Conservation (phyloP, 2,888 invertebrate genomes). For the Mechanitis messenoides region DNA sequence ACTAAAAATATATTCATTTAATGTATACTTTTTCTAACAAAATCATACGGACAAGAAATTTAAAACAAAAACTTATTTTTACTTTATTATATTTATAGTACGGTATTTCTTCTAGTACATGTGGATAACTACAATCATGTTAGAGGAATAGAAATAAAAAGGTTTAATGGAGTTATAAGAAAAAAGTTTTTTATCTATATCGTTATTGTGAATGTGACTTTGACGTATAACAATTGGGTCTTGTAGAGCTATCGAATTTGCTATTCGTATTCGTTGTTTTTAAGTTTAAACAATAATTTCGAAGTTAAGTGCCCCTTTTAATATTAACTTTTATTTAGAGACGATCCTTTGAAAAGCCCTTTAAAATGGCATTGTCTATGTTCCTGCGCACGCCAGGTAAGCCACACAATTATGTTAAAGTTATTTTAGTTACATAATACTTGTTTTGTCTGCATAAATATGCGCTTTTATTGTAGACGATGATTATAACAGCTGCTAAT, state of each 20-base stretch:
- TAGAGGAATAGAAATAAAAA: no score
- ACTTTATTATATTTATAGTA: no score
- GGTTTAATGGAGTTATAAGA: no score
- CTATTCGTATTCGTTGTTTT: neutral
- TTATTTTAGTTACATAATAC: slow-evolving; percentile 57
- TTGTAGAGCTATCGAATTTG: neutral
- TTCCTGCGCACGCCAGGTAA: slow-evolving; percentile 63
- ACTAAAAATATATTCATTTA: neutral
- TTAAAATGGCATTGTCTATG: slow-evolving; percentile 63
- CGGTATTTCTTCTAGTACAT: no score
- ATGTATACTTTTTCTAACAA: neutral
- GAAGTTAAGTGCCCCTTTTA: slow-evolving; percentile 3
- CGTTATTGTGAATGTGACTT: no score
- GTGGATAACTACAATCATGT: no score
- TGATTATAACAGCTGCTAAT: slow-evolving; percentile 4
- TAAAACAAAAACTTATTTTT: no score
- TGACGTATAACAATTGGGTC: no score
- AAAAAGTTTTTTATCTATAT: no score
- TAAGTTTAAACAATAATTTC: neutral
- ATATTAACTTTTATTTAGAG: neutral
- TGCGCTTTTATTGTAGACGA: neutral
- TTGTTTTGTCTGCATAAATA: slow-evolving; percentile 33
- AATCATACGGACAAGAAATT: no score
- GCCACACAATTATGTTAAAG: slow-evolving; percentile 12
- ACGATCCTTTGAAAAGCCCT: neutral